These are phyloP conservation scores for Oceanodroma tethys DNA, from an alignment of 2,113 vertebrate species.

Conservation along the genomic window DNA sequence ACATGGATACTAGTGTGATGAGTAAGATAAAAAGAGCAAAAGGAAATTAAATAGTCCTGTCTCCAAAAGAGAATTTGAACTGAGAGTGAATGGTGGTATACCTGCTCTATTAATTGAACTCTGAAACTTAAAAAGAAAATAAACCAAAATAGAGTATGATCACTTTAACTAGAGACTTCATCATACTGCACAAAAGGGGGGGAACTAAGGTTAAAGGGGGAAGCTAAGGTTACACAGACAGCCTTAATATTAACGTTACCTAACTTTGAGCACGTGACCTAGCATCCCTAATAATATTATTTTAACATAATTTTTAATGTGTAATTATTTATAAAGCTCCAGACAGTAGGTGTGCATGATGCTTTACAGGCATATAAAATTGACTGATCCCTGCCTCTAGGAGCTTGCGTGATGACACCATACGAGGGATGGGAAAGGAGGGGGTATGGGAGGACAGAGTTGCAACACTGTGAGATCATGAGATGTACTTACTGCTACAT, in stretches of 20 bases:
- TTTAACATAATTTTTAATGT: constrained; percentile 35
- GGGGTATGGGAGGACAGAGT: constrained; percentile 60
- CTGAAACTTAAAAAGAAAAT: not conserved
- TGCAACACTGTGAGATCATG: constrained; percentile 63
- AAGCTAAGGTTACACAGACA: not conserved
- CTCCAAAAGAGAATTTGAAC: not conserved
- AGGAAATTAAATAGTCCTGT: not conserved
- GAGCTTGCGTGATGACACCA: constrained; percentile 52
- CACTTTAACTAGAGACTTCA: not conserved
- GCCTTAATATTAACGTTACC: not conserved
- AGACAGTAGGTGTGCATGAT: constrained; percentile 43
- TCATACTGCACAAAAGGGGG: not conserved
- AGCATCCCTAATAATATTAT: constrained; percentile 19
- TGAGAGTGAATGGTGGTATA: not conserved
- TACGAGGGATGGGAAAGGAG: constrained; percentile 57
- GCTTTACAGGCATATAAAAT: constrained; percentile 36
- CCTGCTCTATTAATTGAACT: not conserved
- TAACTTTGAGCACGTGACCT: not conserved
- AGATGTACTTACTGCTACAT: constrained; percentile 59
- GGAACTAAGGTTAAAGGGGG: not conserved
- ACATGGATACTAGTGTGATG: not conserved
- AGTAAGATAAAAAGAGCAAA: not conserved
- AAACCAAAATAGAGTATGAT: not conserved
- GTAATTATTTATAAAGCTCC: constrained; percentile 57
- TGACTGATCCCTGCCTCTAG: constrained; percentile 56